A percentile compares a stretch with the other conserved stretches of the same genome.
phyloP scores from a whole-genome alignment of 2,113 vertebrate genomes.

The Podiceps cristatus region DNA sequence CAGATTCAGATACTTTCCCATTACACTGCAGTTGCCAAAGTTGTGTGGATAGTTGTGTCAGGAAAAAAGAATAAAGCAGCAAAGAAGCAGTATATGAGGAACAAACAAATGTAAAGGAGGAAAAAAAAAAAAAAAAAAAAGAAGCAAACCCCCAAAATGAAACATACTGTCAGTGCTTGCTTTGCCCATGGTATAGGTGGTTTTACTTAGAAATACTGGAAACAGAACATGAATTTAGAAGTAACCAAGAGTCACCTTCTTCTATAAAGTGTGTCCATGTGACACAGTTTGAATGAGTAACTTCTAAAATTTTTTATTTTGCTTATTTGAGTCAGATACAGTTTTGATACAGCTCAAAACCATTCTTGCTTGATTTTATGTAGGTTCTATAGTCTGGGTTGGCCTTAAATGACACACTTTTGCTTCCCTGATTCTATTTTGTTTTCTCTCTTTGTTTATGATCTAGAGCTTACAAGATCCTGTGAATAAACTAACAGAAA shows the following conservation, averaged over 20 bases:
- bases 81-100: neutral
- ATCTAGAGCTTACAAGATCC: conserved; percentile 85
- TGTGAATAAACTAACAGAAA: conserved; percentile 81
- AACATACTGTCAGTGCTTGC: neutral
- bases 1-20: neutral
- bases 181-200: neutral
- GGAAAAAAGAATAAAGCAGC: neutral
- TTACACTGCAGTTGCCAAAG: neutral
- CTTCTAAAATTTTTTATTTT: neutral
- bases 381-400: neutral
- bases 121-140: neutral
- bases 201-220: conserved; percentile 40
- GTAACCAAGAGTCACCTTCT: neutral
- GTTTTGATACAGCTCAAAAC: neutral
- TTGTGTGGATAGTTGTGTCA: neutral
- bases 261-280: neutral
- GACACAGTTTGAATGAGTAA: neutral
- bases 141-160: neutral
- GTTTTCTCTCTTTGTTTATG: neutral
- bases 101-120: neutral
- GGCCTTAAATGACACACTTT: neutral
- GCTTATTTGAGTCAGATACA: neutral
- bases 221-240: conserved; percentile 29
- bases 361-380: neutral
- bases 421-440: neutral